phyloP scores from a whole-genome alignment of 2,888 invertebrate species.

The Plagiodera versicolora region DNA sequence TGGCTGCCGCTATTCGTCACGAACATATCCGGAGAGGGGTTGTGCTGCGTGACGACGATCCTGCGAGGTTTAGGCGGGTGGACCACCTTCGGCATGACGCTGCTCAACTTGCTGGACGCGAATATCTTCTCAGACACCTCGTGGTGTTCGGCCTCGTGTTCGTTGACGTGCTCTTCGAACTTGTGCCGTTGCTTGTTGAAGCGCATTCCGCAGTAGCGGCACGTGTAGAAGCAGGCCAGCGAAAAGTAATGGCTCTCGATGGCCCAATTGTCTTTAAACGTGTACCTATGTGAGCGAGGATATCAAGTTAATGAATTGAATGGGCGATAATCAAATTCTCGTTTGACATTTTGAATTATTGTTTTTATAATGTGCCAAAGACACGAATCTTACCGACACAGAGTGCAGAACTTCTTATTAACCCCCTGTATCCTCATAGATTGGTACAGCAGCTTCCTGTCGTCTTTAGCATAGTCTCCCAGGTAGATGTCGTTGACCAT shows the following conservation, averaged over 20 bases:
- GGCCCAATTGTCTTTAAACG: constrained; percentile 55
- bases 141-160: constrained; percentile 45
- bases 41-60: constrained; percentile 30
- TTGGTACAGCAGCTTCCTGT: constrained; percentile 48
- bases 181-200: constrained; percentile 51
- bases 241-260: constrained; percentile 54
- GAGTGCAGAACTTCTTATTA: constrained; percentile 51
- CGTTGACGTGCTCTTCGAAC: constrained; percentile 47
- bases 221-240: constrained; percentile 51
- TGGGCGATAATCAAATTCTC: no score
- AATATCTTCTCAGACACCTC: constrained; percentile 47
- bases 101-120: constrained; percentile 45
- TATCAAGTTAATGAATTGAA: no score
- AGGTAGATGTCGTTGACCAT: constrained; percentile 48
- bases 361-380: no score
- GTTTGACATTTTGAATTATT: neutral
- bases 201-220: constrained; percentile 52
- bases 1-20: constrained; percentile 9
- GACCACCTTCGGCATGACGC: constrained; percentile 39
- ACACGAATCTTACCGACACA: constrained; percentile 42
- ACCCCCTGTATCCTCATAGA: constrained; percentile 49
- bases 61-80: constrained; percentile 40
- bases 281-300: constrained; percentile 36
- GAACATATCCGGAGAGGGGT: constrained; percentile 25
- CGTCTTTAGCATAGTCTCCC: constrained; percentile 49